Conservation (phyloP, 2,113 vertebrate species). For the Limanda limanda region DNA sequence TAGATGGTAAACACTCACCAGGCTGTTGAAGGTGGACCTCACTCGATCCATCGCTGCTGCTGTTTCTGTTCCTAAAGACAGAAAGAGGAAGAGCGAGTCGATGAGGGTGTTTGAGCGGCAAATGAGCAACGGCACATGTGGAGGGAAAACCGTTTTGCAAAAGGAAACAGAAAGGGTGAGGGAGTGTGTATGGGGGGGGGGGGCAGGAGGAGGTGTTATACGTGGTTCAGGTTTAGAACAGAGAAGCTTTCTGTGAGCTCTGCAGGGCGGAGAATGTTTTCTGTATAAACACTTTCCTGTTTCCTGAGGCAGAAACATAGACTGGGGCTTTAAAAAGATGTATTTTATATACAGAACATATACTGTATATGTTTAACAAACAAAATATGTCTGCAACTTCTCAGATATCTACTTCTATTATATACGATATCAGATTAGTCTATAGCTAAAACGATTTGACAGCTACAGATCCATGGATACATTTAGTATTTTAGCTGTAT, state of each 20-base stretch:
- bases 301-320: not conserved
- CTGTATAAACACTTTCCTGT: conserved; percentile 15
- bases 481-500: too few relatives aligned
- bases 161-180: not conserved
- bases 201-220: not conserved
- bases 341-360: not conserved
- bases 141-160: not conserved
- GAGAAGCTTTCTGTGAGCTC: not conserved
- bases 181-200: not conserved
- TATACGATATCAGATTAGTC: too few relatives aligned
- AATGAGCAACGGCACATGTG: not conserved
- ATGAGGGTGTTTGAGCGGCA: not conserved
- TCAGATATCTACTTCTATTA: too few relatives aligned
- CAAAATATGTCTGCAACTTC: too few relatives aligned
- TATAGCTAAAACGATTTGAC: too few relatives aligned
- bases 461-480: too few relatives aligned
- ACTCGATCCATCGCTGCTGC: conserved; percentile 56
- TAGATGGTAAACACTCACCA: conserved; percentile 55
- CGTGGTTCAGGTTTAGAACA: not conserved
- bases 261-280: conserved; percentile 17
- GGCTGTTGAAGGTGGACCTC: conserved; percentile 39
- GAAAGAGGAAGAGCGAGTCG: not conserved
- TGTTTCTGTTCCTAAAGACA: not conserved
- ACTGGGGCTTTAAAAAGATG: not conserved
- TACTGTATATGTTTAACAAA: not conserved